A percentile compares a stretch with the other conserved stretches of the same genome.
These are phyloP conservation scores for Minunthozetes semirufus DNA, from an alignment of 2,888 invertebrate species.

Conservation along the genomic window DNA sequence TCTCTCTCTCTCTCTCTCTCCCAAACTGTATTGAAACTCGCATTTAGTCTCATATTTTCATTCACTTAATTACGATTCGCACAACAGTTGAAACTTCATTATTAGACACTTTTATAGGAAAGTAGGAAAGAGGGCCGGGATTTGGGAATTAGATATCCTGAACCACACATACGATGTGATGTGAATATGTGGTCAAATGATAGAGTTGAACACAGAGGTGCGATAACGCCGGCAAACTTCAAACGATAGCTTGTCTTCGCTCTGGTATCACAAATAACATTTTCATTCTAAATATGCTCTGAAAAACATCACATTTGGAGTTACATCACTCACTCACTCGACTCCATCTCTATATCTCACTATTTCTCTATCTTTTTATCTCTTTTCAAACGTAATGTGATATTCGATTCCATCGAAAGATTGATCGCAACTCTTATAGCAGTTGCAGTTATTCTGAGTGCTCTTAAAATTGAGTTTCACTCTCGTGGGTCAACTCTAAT, in stretches of 20 bases:
- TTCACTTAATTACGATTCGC: slow-evolving; percentile 29
- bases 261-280: slow-evolving; percentile 26
- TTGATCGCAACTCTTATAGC: background rate
- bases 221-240: slow-evolving; percentile 26
- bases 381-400: slow-evolving; percentile 13
- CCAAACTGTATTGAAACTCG: background rate
- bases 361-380: background rate
- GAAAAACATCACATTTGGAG: slow-evolving; percentile 3
- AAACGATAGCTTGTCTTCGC: slow-evolving; percentile 3
- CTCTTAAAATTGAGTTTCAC: slow-evolving; percentile 7
- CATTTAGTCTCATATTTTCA: slow-evolving; percentile 16
- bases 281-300: slow-evolving; percentile 24
- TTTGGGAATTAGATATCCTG: slow-evolving; percentile 28
- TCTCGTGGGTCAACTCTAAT: slow-evolving; percentile 26
- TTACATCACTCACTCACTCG: background rate
- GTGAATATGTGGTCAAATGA: slow-evolving; percentile 31
- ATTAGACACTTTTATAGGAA: slow-evolving; percentile 27
- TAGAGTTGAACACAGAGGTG: slow-evolving; percentile 28
- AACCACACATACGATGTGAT: slow-evolving; percentile 25
- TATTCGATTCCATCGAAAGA: slow-evolving; percentile 18
- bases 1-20: slow-evolving; percentile 10
- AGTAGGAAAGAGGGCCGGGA: slow-evolving; percentile 12
- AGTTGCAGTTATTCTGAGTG: background rate
- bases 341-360: background rate
- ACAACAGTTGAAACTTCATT: slow-evolving; percentile 25